Evolutionary conservation across 2,888 invertebrate species (phyloP).

Genomic region (Melinaea marsaeus): DNA sequence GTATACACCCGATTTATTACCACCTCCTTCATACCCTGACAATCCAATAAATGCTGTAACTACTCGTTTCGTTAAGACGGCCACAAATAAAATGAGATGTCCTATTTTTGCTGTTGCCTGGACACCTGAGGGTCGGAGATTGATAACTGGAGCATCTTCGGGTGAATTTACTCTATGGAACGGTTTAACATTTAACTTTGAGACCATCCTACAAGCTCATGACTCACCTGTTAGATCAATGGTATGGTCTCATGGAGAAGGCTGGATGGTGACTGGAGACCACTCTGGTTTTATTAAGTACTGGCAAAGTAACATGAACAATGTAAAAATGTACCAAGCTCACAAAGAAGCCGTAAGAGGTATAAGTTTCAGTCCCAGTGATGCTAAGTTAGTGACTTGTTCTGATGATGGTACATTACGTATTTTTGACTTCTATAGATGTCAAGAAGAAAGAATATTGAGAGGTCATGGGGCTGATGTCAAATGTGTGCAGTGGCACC

Average conservation of each 20-base stretch:
- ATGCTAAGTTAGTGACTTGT: constrained; percentile 99
- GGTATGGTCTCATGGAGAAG: constrained; percentile 99
- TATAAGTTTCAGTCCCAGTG: constrained; percentile 99
- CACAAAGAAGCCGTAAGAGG: constrained; percentile 99
- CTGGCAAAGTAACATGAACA: constrained; percentile 99
- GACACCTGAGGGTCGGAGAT: constrained; percentile 98
- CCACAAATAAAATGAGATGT: constrained; percentile 99
- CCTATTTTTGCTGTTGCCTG: constrained; percentile 99
- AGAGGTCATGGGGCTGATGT: constrained; percentile 99
- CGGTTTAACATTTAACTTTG: constrained; percentile 99
- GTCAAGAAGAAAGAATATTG: constrained; percentile 96
- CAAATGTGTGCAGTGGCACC: constrained; percentile 99
- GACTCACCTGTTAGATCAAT: constrained; percentile 99
- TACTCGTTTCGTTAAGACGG: constrained; percentile 97
- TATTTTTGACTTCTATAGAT: constrained; percentile 99
- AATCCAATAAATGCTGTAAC: constrained; percentile 98
- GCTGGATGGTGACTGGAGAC: constrained; percentile 99
- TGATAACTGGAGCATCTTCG: constrained; percentile 99
- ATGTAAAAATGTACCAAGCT: constrained; percentile 99
- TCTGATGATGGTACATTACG: constrained; percentile 99
- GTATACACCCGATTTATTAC: constrained; percentile 95
- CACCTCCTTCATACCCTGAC: constrained; percentile 95
- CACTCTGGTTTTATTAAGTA: constrained; percentile 99
- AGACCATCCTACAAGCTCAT: constrained; percentile 99
- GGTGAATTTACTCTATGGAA: constrained; percentile 99